Evolutionary conservation across 1,140 invertebrate species (phyloP).

Genomic region (Cephus cinctus): DNA sequence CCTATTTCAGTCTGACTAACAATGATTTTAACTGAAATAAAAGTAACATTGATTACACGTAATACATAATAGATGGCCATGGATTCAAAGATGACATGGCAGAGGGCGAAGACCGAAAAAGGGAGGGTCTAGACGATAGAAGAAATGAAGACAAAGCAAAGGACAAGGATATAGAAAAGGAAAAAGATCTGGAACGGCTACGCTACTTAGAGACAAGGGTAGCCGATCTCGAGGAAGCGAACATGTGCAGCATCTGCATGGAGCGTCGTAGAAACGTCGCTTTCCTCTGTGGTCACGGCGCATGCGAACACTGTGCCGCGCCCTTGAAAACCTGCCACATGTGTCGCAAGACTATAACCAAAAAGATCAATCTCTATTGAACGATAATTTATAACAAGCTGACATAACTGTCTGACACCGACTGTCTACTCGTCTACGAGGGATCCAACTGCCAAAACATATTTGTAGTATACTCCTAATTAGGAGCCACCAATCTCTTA

Average conservation of each 20-base stretch:
- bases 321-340: slow-evolving; percentile 87
- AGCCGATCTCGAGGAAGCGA: slow-evolving; percentile 84
- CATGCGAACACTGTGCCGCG: slow-evolving; percentile 80
- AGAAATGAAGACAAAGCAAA: slow-evolving; percentile 23
- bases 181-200: slow-evolving; percentile 61
- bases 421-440: too few relatives aligned
- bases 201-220: slow-evolving; percentile 81
- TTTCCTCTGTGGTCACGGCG: slow-evolving; percentile 86
- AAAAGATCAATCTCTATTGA: slow-evolving; percentile 83
- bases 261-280: slow-evolving; percentile 77
- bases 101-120: slow-evolving; percentile 22
- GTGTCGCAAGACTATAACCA: slow-evolving; percentile 85
- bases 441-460: too few relatives aligned
- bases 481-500: too few relatives aligned
- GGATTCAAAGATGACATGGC: slow-evolving; percentile 7
- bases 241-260: slow-evolving; percentile 78
- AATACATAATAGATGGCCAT: neutral
- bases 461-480: too few relatives aligned
- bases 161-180: slow-evolving; percentile 50
- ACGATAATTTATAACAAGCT: too few relatives aligned
- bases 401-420: too few relatives aligned
- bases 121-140: slow-evolving; percentile 22
- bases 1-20: slow-evolving; percentile 4
- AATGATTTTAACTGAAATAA: too few relatives aligned
- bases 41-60: neutral